These are phyloP conservation scores for Spilogale gracilis DNA, from an alignment of 2,113 vertebrate species.

Conservation along the genomic window DNA sequence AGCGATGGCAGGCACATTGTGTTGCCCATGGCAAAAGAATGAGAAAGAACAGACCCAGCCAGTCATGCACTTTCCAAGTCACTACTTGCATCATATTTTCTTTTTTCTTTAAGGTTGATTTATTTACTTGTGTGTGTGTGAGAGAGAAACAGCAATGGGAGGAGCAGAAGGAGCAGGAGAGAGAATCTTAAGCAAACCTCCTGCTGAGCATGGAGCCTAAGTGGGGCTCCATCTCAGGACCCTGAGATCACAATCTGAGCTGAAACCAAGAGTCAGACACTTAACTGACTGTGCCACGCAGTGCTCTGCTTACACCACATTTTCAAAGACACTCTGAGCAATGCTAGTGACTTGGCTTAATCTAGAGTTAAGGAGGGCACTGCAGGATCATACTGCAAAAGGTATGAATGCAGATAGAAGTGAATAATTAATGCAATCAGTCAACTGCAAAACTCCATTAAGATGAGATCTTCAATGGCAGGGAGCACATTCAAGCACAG, in stretches of 20 bases:
- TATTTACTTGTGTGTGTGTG: neutral
- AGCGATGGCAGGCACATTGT: no score
- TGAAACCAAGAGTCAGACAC: neutral
- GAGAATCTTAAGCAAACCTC: neutral
- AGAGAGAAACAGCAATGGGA: neutral
- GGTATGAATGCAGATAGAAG: neutral
- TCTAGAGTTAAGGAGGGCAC: neutral
- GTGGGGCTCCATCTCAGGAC: neutral
- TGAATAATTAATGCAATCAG: neutral
- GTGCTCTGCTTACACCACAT: neutral
- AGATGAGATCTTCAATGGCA: neutral
- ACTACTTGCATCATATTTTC: neutral
- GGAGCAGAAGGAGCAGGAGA: neutral
- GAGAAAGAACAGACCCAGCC: neutral
- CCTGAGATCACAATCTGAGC: neutral
- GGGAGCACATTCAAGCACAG: neutral
- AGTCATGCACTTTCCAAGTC: neutral
- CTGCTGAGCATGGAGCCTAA: neutral
- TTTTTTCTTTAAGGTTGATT: neutral
- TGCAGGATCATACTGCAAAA: neutral
- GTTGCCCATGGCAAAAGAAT: accelerated
- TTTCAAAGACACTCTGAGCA: neutral
- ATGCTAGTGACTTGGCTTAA: neutral
- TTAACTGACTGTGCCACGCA: neutral
- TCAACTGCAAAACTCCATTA: neutral